Evolutionary conservation across 2,113 vertebrate genomes (phyloP), one percentile per base, ranked within the genome.

Genomic region (Bagarius yarrelli): DNA sequence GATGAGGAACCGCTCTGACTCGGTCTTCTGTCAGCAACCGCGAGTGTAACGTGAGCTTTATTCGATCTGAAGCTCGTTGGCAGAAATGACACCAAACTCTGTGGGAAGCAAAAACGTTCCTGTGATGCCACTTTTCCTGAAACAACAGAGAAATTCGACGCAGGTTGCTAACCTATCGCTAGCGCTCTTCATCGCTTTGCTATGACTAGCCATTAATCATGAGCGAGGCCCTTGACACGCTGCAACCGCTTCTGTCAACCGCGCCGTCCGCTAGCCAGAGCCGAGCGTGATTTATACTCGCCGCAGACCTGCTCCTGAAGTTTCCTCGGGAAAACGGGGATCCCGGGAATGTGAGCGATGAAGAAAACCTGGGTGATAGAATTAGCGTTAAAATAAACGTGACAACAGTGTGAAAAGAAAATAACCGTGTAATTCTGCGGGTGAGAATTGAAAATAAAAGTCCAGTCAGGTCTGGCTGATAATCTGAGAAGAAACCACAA

Each of bases 131-230:
- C 40, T 63, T 57, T 30, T 78, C 60, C 53, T 52, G 40, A 64
- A 78, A 34, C 60, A 78, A 32, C 59, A 32, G 59, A 61, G 56
- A 76, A 66, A 76, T 56, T 60, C 56, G 50, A 76, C 61, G 12
- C 73, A 70, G 27, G 27, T 82, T 66, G 80, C 72, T 69, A 81
- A 36, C 53, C 32, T 50, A 25, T 60, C 47, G 61, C 52, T 84
- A 66, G 32, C 73, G 25, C 53, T 69, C 80, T 32, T 59, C 73
- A 57, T 82, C 72, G 72, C 80, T 67, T 55, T 61, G 76, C 72
- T 53, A 18, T 81, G 63, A 82, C 83, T 79, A 85, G 52, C 82
- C 86, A 91, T 92, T 91, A 89, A 91, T 92, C 89, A 89, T 32
- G 81, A 61, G 67, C 67, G 52, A 53, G 30, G 83, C 80, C 19